phyloP scores from a whole-genome alignment of 2,797 vertebrate genomes.

The Xiphophorus birchmanni region DNA sequence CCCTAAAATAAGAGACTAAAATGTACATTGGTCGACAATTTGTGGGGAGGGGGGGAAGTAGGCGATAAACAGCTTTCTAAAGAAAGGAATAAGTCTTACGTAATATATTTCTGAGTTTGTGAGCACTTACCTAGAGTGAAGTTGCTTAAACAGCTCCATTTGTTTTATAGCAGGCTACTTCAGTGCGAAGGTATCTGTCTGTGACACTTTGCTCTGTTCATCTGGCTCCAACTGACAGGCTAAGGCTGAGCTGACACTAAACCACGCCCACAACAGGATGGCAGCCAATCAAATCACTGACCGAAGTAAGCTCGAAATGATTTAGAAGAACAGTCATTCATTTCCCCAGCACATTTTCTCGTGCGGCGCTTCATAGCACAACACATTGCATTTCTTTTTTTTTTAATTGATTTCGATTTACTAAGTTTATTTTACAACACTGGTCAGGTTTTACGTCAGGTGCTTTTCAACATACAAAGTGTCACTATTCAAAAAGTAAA shows the following conservation, averaged over 20 bases:
- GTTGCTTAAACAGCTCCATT: slow-evolving; percentile 1
- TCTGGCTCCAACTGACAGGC: neutral
- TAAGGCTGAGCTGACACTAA: neutral
- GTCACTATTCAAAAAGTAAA: neutral
- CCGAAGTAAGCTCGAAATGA: neutral
- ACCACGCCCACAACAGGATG: slow-evolving; percentile 7
- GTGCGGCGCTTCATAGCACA: neutral
- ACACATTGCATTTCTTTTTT: neutral
- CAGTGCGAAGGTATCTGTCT: neutral
- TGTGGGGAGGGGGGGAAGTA: too few species aligned
- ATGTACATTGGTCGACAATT: neutral
- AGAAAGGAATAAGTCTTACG: neutral
- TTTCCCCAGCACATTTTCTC: neutral
- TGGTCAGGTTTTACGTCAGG: neutral
- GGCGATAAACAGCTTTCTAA: neutral
- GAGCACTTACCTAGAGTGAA: slow-evolving; percentile 15
- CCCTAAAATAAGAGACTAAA: neutral
- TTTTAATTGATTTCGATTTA: neutral
- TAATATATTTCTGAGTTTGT: neutral
- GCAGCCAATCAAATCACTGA: slow-evolving; percentile 15
- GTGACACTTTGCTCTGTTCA: neutral
- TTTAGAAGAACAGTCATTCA: too few species aligned
- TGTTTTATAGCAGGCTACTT: neutral
- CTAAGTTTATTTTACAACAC: neutral
- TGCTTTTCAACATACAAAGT: neutral